Evolutionary conservation across 2,113 vertebrate genomes (phyloP).

Genomic region (Vombatus ursinus): DNA sequence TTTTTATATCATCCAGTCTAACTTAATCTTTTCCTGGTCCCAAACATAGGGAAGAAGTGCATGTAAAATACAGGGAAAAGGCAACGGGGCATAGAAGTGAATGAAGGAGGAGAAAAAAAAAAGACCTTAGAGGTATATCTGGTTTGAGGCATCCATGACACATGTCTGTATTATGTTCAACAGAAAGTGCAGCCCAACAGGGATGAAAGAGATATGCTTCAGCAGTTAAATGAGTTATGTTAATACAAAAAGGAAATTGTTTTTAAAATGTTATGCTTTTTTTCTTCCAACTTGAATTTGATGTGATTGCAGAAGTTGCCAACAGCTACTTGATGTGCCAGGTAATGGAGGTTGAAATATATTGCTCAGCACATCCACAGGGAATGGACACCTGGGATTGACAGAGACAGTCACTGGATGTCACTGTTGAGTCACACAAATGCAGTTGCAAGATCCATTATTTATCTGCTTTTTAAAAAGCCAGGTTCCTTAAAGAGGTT

Average conservation of each 20-base stretch:
- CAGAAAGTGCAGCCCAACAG: slow-evolving; percentile 24
- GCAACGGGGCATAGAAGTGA: background rate
- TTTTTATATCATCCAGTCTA: background rate
- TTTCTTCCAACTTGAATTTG: slow-evolving; percentile 65
- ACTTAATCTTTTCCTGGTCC: background rate
- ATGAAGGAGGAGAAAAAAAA: background rate
- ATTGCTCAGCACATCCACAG: slow-evolving; percentile 33
- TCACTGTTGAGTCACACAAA: slow-evolving; percentile 87
- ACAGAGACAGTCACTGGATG: slow-evolving; percentile 85
- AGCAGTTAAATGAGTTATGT: slow-evolving; percentile 80
- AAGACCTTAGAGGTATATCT: slow-evolving; percentile 28
- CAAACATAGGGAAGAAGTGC: background rate
- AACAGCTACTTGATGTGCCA: background rate
- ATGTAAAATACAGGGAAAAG: slow-evolving; percentile 44
- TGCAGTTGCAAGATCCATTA: slow-evolving; percentile 42
- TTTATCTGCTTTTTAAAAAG: slow-evolving; percentile 60
- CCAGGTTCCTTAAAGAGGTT: slow-evolving; percentile 48
- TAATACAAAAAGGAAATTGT: slow-evolving; percentile 79
- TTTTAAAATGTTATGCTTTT: slow-evolving; percentile 67
- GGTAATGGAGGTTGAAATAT: slow-evolving; percentile 57
- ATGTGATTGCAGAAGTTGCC: slow-evolving; percentile 67
- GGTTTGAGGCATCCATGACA: background rate
- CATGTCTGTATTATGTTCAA: background rate
- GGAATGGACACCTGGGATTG: slow-evolving; percentile 80
- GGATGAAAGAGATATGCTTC: slow-evolving; percentile 70